phyloP scores from a whole-genome alignment of 1,140 invertebrate genomes.

The Drosophila nigrodunni region DNA sequence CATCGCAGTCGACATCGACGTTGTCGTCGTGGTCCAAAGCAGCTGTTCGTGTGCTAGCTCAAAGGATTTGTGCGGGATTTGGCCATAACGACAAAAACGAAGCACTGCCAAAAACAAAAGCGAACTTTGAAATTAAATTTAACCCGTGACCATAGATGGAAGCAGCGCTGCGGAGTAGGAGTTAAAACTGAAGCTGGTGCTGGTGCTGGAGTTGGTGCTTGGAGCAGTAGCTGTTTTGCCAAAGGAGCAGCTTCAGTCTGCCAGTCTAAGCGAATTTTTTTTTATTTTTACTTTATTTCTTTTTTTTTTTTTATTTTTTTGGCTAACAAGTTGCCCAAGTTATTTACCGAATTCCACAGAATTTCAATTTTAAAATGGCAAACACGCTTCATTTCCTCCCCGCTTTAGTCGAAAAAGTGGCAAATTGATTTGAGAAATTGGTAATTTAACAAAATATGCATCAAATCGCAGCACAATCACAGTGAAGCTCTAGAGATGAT shows the following conservation, averaged over 20 bases:
- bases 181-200: not conserved
- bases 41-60: conserved; percentile 79
- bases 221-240: too few relatives aligned
- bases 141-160: conserved; percentile 51
- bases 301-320: conserved; percentile 2
- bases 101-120: conserved; percentile 63
- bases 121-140: conserved; percentile 80
- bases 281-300: not conserved
- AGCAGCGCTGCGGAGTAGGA: not conserved
- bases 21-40: conserved; percentile 51
- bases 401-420: conserved; percentile 46
- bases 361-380: conserved; percentile 68
- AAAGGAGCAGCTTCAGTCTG: conserved; percentile 20
- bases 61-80: conserved; percentile 82
- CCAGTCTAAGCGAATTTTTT: conserved; percentile 59
- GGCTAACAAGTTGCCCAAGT: conserved; percentile 43
- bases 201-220: not conserved
- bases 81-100: conserved; percentile 76
- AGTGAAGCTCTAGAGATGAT: too few relatives aligned
- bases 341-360: conserved; percentile 48
- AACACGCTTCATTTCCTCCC: conserved; percentile 20
- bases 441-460: conserved; percentile 58
- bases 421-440: conserved; percentile 61
- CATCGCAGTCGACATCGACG: not conserved
- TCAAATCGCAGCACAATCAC: too few relatives aligned